Conservation (phyloP, 1,140 invertebrate genomes). For the Cryptotermes secundus region DNA sequence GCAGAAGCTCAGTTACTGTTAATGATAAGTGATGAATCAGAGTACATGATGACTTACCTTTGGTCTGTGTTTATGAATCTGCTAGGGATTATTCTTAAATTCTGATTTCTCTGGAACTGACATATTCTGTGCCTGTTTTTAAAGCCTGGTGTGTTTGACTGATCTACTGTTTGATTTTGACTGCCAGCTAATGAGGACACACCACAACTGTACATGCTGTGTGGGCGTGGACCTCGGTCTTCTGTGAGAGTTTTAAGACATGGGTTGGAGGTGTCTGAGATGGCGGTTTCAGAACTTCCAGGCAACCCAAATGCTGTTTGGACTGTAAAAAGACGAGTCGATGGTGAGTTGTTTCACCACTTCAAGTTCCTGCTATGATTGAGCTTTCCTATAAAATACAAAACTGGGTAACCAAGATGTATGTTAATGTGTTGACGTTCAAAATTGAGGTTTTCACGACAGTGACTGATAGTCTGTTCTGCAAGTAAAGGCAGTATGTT, state of each 20-base stretch:
- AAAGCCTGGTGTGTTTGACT: no score
- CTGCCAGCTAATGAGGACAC: constrained; percentile 93
- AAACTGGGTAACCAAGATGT: no score
- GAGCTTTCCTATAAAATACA: no score
- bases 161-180: neutral
- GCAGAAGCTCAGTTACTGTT: neutral
- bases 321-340: constrained; percentile 95
- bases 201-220: constrained; percentile 94
- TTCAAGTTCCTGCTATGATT: no score
- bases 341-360: constrained; percentile 70
- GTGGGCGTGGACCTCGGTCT: constrained; percentile 92
- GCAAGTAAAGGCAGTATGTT: no score
- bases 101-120: neutral
- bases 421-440: no score
- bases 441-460: no score
- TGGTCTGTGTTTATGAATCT: constrained; percentile 25
- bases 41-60: neutral
- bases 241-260: constrained; percentile 91
- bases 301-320: constrained; percentile 99
- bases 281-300: constrained; percentile 98
- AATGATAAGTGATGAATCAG: neutral
- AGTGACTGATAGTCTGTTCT: no score
- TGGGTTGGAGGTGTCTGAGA: constrained; percentile 95
- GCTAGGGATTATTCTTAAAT: neutral
- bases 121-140: no score